Conservation (phyloP, 2,113 vertebrate genomes). For the Ahaetulla prasina region DNA sequence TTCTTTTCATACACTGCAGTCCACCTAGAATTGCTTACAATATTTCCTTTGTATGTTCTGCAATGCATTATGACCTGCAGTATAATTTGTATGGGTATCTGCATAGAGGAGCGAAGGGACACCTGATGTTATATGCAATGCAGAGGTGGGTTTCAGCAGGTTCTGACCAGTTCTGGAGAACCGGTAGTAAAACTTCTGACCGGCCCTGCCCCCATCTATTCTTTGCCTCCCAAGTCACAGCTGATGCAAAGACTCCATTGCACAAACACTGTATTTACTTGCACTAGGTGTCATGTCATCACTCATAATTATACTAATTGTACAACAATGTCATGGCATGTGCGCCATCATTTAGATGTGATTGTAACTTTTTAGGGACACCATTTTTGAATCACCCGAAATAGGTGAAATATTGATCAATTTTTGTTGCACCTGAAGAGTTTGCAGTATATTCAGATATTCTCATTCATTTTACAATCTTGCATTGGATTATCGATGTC, state of each 20-base stretch:
- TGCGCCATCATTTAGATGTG: background rate
- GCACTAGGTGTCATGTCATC: background rate
- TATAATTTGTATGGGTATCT: background rate
- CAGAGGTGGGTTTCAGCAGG: too few species aligned
- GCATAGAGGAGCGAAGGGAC: background rate
- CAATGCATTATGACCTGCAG: background rate
- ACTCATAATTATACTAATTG: background rate
- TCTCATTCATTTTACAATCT: background rate
- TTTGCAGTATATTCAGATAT: background rate
- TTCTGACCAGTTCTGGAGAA: too few species aligned
- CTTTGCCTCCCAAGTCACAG: too few species aligned
- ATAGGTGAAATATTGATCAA: background rate
- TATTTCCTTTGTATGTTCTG: background rate
- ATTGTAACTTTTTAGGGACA: background rate
- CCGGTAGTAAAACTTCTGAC: too few species aligned
- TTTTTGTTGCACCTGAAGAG: background rate
- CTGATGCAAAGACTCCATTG: background rate
- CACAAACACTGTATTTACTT: background rate
- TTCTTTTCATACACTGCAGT: background rate
- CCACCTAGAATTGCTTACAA: background rate
- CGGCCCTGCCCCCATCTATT: too few species aligned
- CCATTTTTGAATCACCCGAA: background rate
- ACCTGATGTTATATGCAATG: background rate
- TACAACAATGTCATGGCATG: background rate
- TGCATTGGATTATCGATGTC: background rate